A percentile compares a stretch with the other conserved stretches of the same genome.
Evolutionary conservation across 2,113 vertebrate species (phyloP).

Genomic region (Ciconia stormi): DNA sequence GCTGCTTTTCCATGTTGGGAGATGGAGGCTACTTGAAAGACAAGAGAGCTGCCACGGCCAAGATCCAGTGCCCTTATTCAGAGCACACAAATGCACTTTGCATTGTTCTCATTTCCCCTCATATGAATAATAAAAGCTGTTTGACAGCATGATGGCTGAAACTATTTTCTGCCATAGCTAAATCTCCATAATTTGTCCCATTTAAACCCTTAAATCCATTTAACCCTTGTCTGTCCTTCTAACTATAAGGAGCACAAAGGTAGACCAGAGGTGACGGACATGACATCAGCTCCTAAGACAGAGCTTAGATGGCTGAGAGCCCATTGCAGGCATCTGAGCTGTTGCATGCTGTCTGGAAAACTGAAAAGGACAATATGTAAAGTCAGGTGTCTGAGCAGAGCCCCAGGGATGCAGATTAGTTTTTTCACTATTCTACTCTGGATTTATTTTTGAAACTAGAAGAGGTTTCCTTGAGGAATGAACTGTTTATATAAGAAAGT

Average conservation of each 20-base stretch:
- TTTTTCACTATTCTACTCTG: background rate
- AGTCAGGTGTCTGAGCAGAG: background rate
- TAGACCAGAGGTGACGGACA: background rate
- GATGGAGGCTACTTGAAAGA: background rate
- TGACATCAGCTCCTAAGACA: background rate
- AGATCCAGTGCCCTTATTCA: background rate
- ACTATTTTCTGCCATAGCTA: background rate
- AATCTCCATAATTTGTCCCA: background rate
- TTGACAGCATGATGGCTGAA: background rate
- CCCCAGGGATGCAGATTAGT: background rate
- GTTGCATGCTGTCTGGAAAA: background rate
- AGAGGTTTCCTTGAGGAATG: background rate
- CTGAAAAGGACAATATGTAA: background rate
- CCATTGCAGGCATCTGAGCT: background rate
- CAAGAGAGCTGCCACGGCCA: background rate
- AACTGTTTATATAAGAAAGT: background rate
- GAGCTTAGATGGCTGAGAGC: background rate
- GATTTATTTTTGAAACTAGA: background rate
- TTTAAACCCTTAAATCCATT: background rate
- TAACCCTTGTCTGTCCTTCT: background rate
- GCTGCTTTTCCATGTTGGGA: background rate
- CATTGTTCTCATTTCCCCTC: constrained; percentile 30
- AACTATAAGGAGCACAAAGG: background rate
- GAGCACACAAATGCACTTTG: background rate
- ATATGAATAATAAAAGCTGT: background rate